A percentile compares a stretch with the other conserved stretches of the same genome.
Evolutionary conservation across 1,140 invertebrate species (phyloP).

Genomic region (Drosophila nannoptera): DNA sequence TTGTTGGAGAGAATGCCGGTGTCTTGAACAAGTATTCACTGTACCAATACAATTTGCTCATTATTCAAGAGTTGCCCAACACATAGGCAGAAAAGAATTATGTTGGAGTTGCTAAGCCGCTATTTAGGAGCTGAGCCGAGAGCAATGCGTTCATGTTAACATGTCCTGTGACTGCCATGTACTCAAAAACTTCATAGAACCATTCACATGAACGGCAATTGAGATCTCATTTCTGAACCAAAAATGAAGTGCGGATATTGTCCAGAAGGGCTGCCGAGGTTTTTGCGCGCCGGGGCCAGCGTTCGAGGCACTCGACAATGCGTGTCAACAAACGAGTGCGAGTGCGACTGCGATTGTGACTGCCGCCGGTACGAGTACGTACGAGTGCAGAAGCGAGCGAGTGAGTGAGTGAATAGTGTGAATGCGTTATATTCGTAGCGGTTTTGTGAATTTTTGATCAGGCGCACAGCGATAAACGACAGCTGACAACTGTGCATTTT

Average conservation of each 20-base stretch:
- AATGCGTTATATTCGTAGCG: conserved; percentile 77
- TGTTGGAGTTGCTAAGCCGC: background rate
- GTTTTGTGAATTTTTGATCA: conserved; percentile 75
- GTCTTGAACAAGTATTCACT: conserved; percentile 8
- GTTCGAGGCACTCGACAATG: conserved; percentile 14
- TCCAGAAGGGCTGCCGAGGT: no score
- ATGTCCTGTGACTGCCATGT: no score
- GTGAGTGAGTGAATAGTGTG: conserved; percentile 74
- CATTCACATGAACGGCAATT: no score
- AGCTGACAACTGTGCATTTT: conserved; percentile 14
- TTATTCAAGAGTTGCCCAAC: conserved; percentile 2
- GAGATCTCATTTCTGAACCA: no score
- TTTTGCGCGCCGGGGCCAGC: background rate
- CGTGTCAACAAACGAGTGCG: conserved; percentile 17
- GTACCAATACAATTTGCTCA: background rate
- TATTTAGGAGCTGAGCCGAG: no score
- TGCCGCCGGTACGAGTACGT: conserved; percentile 30
- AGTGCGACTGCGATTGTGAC: background rate
- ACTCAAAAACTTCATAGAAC: no score
- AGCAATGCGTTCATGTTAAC: no score
- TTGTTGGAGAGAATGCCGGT: background rate
- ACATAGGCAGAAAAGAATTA: background rate
- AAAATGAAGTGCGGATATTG: no score
- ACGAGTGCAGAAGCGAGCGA: conserved; percentile 42
- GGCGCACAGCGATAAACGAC: conserved; percentile 34